Conservation (phyloP, 1,140 invertebrate species). For the Caligus rogercresseyi region DNA sequence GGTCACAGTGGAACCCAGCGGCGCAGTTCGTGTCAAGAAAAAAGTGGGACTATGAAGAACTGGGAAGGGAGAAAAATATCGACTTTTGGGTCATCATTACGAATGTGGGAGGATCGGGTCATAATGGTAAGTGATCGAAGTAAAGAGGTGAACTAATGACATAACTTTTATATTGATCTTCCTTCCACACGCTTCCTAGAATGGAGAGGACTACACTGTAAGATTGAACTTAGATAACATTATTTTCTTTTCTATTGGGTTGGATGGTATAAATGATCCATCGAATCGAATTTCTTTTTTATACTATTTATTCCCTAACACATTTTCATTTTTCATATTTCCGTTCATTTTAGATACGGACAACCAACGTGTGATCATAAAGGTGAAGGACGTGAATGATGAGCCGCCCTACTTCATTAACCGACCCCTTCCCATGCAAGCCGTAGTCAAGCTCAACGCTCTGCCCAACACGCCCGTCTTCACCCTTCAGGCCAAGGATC, state of each 20-base stretch:
- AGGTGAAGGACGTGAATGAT: slow-evolving; percentile 87
- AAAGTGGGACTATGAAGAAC: slow-evolving; percentile 89
- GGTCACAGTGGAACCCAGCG: slow-evolving; percentile 77
- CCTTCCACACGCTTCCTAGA: background rate
- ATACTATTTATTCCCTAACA: background rate
- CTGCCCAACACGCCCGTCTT: slow-evolving; percentile 87
- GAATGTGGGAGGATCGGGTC: slow-evolving; percentile 35
- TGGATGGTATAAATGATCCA: no score
- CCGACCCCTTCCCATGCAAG: slow-evolving; percentile 77
- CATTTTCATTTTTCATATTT: slow-evolving; percentile 24
- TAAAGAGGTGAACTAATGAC: background rate
- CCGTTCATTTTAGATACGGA: slow-evolving; percentile 61
- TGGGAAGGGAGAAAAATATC: slow-evolving; percentile 85
- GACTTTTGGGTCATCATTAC: slow-evolving; percentile 90
- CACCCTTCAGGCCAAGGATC: slow-evolving; percentile 80
- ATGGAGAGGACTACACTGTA: slow-evolving; percentile 9
- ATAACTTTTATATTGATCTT: slow-evolving; percentile 3
- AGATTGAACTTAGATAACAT: background rate
- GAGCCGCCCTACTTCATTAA: slow-evolving; percentile 91
- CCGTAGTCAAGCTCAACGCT: slow-evolving; percentile 81
- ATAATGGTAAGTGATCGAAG: slow-evolving; percentile 23
- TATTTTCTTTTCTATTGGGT: background rate
- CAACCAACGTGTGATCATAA: slow-evolving; percentile 82
- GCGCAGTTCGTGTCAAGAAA: slow-evolving; percentile 78
- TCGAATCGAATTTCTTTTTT: no score